A percentile compares a stretch with the other conserved stretches of the same genome.
phyloP scores from a whole-genome alignment of 2,888 invertebrate species.

The Drosophila greeni region DNA sequence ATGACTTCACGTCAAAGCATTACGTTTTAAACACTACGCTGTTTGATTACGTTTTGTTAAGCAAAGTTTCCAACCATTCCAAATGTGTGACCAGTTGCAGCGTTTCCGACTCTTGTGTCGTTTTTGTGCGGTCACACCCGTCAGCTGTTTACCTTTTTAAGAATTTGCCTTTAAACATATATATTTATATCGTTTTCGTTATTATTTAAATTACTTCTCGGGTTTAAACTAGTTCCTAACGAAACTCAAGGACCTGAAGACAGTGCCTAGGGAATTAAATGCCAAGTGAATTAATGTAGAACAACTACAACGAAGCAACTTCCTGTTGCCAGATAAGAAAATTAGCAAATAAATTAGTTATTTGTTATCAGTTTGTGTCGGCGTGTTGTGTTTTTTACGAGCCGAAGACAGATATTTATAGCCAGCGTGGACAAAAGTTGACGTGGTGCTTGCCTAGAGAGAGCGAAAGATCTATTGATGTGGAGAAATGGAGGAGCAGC shows the following conservation, averaged over 20 bases:
- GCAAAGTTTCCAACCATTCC: no score
- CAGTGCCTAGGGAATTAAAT: not conserved
- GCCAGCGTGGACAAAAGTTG: conserved; percentile 34
- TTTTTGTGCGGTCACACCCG: not conserved
- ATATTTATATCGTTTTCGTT: not conserved
- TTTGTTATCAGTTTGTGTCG: conserved; percentile 37
- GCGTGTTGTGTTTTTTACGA: conserved; percentile 1
- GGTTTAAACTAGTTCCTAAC: conserved; percentile 10
- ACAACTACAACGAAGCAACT: not conserved
- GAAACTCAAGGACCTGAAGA: not conserved
- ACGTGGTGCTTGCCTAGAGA: conserved; percentile 33
- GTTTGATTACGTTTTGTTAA: no score
- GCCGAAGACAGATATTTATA: conserved; percentile 28
- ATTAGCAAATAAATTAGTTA: conserved; percentile 32
- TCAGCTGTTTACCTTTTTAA: not conserved
- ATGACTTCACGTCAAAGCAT: no score
- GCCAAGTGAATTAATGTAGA: not conserved
- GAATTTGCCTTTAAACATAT: not conserved
- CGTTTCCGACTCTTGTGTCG: not conserved
- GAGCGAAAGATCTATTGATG: not conserved
- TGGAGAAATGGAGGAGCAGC: conserved; percentile 25
- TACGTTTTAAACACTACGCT: no score
- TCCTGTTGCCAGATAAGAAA: conserved; percentile 15
- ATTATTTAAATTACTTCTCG: conserved; percentile 1
- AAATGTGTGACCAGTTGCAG: no score